Percentiles rank a stretch among this genome's conserved stretches.
These are phyloP conservation scores for Musca vetustissima DNA, from an alignment of 1,140 invertebrate species.

Conservation along the genomic window DNA sequence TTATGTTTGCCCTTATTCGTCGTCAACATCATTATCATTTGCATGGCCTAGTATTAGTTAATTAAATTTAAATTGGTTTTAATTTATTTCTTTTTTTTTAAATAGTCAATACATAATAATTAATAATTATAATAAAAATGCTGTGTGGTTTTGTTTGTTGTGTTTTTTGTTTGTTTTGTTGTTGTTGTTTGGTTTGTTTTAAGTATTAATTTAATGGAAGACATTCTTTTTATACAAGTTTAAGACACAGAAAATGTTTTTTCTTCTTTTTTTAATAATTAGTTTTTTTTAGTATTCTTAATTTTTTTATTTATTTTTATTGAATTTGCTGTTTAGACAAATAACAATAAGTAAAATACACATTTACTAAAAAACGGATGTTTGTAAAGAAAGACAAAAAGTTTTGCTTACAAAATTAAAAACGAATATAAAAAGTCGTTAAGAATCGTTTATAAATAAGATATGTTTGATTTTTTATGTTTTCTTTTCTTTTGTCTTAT, in stretches of 20 bases:
- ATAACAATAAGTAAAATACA: slow-evolving; percentile 18
- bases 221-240: slow-evolving; percentile 56
- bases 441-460: neutral
- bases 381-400: slow-evolving; percentile 25
- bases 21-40: no score
- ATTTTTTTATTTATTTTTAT: slow-evolving; percentile 22
- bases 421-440: neutral
- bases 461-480: slow-evolving; percentile 29
- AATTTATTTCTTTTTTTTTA: neutral
- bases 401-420: slow-evolving; percentile 23
- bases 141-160: slow-evolving; percentile 20
- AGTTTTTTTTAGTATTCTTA: slow-evolving; percentile 15
- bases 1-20: no score
- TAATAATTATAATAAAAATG: slow-evolving; percentile 22
- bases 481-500: slow-evolving; percentile 22
- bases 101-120: slow-evolving; percentile 19
- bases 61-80: neutral
- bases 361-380: slow-evolving; percentile 12
- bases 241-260: slow-evolving; percentile 56
- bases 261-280: slow-evolving; percentile 36
- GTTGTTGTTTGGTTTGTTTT: slow-evolving; percentile 30
- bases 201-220: slow-evolving; percentile 51
- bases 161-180: slow-evolving; percentile 26
- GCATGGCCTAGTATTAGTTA: no score
- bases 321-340: slow-evolving; percentile 25